phyloP scores from a whole-genome alignment of 2,113 vertebrate genomes.

The Chaetops frenatus region DNA sequence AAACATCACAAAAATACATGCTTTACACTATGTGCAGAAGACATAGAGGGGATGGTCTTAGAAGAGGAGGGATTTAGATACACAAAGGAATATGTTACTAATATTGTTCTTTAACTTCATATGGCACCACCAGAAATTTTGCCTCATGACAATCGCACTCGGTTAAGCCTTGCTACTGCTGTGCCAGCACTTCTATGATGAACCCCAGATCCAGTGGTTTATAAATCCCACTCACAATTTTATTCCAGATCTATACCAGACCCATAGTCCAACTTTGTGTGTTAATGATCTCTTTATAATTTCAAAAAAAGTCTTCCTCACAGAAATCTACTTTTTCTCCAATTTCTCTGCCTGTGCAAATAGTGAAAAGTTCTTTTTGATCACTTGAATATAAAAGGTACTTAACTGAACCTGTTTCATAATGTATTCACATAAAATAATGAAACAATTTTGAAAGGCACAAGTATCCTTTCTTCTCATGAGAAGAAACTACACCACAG shows the following conservation, averaged over 20 bases:
- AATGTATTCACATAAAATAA: not conserved
- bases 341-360: not conserved
- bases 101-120: not conserved
- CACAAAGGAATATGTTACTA: not conserved
- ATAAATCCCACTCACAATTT: not conserved
- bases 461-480: not conserved
- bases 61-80: not conserved
- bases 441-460: not conserved
- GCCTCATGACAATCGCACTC: not conserved
- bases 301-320: not conserved
- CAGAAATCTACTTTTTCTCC: not conserved
- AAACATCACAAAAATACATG: not conserved
- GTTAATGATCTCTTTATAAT: not conserved
- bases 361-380: not conserved
- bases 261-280: not conserved
- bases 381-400: not conserved
- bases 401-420: not conserved
- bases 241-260: not conserved
- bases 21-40: not conserved
- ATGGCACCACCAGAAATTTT: not conserved
- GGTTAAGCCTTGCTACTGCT: not conserved
- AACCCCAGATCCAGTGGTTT: not conserved
- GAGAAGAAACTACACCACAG: not conserved
- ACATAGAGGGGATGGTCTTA: not conserved
- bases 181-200: not conserved